Conservation (phyloP, 2,797 vertebrate species). For the Aulostomus chinensis region DNA sequence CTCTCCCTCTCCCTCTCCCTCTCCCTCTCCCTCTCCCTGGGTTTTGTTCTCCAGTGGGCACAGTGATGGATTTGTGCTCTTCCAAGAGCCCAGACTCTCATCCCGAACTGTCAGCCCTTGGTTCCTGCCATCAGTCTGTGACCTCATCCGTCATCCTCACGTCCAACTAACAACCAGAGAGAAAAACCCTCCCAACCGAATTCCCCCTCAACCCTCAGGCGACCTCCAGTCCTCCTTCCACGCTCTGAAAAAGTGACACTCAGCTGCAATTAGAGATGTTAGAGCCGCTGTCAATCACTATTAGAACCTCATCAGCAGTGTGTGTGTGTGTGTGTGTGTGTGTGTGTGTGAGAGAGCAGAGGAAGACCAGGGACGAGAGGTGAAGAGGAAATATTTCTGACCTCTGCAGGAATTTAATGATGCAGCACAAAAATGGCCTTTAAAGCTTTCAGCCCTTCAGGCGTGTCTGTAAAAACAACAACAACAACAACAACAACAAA, state of each 20-base stretch:
- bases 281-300: background rate
- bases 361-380: background rate
- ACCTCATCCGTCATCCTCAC: slow-evolving; percentile 6
- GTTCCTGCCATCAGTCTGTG: background rate
- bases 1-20: too few species aligned
- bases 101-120: too few species aligned
- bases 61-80: background rate
- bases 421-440: background rate
- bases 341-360: too few species aligned
- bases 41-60: too few species aligned
- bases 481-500: too few species aligned
- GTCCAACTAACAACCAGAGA: slow-evolving; percentile 24
- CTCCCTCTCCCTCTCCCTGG: too few species aligned
- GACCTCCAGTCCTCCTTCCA: slow-evolving; percentile 4
- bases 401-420: background rate
- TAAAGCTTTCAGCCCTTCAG: background rate
- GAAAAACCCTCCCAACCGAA: slow-evolving; percentile 1
- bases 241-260: slow-evolving; percentile 30
- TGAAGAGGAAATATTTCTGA: background rate
- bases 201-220: too few species aligned
- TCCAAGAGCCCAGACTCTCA: background rate
- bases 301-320: background rate
- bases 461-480: too few species aligned
- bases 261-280: background rate
- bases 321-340: too few species aligned